A percentile compares a stretch with the other conserved stretches of the same genome.
Conservation (phyloP, 1,140 invertebrate genomes). For the Bradysia coprophila region DNA sequence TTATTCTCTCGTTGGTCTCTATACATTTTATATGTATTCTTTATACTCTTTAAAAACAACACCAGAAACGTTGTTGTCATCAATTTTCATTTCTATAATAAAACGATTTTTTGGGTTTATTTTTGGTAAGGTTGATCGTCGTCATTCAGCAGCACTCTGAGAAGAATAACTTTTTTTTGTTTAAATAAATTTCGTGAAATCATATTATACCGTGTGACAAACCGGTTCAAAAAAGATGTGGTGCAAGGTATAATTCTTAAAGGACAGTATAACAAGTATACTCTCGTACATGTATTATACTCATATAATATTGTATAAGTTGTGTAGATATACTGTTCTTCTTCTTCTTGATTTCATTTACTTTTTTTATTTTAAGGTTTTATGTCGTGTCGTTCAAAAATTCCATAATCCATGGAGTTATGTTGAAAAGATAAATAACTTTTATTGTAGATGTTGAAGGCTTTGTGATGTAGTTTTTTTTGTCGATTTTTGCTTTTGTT, state of each 20-base stretch:
- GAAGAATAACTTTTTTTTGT: no score
- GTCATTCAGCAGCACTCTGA: no score
- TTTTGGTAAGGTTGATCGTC: no score
- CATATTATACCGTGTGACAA: not conserved
- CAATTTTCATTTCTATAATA: not conserved
- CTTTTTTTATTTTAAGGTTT: no score
- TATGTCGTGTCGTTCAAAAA: not conserved
- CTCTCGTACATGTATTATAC: no score
- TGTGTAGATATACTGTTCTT: no score
- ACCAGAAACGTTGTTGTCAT: not conserved
- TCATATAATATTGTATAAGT: no score
- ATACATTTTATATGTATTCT: no score
- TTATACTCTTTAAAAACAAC: no score
- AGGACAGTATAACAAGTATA: not conserved
- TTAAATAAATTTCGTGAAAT: not conserved
- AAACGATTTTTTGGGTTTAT: not conserved
- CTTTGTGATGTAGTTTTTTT: no score
- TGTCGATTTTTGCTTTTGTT: no score
- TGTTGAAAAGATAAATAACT: not conserved
- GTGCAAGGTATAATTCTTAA: not conserved
- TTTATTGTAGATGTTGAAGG: not conserved
- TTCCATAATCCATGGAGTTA: not conserved
- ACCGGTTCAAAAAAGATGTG: not conserved
- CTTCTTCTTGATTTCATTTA: no score
- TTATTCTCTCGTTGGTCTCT: not conserved